These are phyloP conservation scores for Cataglyphis cursor DNA, from an alignment of 2,888 invertebrate genomes.

Conservation along the genomic window DNA sequence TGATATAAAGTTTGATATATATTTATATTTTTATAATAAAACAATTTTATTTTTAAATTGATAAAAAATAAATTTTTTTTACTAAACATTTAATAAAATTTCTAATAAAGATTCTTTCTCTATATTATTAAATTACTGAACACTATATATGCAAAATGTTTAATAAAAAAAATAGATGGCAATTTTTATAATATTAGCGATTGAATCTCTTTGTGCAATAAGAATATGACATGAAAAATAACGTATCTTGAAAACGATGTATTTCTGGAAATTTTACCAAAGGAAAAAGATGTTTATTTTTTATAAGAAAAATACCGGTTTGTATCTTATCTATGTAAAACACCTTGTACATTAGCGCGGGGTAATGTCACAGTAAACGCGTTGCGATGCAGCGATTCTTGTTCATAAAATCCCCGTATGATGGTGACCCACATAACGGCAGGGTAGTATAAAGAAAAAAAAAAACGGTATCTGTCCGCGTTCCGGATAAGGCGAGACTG, in stretches of 20 bases:
- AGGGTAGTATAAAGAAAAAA: conserved; percentile 4
- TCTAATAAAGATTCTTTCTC: neutral
- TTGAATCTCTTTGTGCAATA: neutral
- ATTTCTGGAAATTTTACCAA: neutral
- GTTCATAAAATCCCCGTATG: conserved; percentile 26
- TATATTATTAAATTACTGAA: neutral
- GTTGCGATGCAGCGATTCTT: conserved; percentile 43
- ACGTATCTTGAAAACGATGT: neutral
- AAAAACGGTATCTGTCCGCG: neutral
- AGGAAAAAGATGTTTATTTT: neutral
- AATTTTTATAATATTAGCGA: neutral
- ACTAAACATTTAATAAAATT: neutral
- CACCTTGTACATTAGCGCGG: neutral
- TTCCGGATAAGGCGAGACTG: neutral
- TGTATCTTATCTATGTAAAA: neutral
- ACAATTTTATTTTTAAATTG: too few relatives aligned
- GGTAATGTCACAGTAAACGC: conserved; percentile 36
- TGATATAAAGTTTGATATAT: neutral
- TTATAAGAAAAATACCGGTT: neutral
- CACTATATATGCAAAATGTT: neutral
- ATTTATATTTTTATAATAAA: neutral
- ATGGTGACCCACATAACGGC: conserved; percentile 46
- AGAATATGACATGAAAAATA: neutral
- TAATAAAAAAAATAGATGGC: neutral
- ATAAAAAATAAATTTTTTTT: neutral